phyloP scores from a whole-genome alignment of 2,888 invertebrate genomes.

The Oxycera nigricornis region DNA sequence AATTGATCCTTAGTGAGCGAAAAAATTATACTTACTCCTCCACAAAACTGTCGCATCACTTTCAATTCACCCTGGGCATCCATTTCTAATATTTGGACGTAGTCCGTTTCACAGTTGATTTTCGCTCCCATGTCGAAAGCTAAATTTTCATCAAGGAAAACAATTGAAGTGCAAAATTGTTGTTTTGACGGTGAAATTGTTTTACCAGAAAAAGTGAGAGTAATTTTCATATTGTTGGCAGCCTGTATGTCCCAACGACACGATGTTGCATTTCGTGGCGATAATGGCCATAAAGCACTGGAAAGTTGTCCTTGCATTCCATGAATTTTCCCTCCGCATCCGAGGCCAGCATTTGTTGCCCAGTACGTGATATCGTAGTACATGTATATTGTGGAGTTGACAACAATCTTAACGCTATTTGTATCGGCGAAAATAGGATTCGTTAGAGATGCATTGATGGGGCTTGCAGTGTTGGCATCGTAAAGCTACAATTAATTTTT shows the following conservation, averaged over 20 bases:
- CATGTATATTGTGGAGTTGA: conserved; percentile 40
- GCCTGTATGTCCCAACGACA: conserved; percentile 69
- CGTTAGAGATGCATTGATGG: conserved; percentile 63
- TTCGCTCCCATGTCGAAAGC: conserved; percentile 70
- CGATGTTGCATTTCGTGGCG: conserved; percentile 62
- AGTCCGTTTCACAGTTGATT: conserved; percentile 69
- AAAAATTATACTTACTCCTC: conserved; percentile 48
- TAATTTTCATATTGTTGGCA: conserved; percentile 63
- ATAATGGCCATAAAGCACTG: conserved; percentile 70
- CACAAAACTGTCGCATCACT: conserved; percentile 60
- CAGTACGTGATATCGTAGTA: conserved; percentile 66
- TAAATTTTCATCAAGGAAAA: conserved; percentile 38
- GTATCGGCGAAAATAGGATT: conserved; percentile 72
- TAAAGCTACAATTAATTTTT: conserved; percentile 57
- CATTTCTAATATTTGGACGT: conserved; percentile 69
- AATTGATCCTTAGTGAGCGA: not conserved
- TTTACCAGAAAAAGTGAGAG: conserved; percentile 3
- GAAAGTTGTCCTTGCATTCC: conserved; percentile 67
- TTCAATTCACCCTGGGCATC: conserved; percentile 53
- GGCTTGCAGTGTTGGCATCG: conserved; percentile 60
- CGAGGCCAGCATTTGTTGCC: conserved; percentile 65
- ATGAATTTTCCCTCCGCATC: conserved; percentile 69
- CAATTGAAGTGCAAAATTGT: not conserved
- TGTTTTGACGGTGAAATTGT: not conserved
- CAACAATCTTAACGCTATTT: conserved; percentile 68